Evolutionary conservation across 2,888 invertebrate species (phyloP).

Genomic region (Tetragnatha montana): DNA sequence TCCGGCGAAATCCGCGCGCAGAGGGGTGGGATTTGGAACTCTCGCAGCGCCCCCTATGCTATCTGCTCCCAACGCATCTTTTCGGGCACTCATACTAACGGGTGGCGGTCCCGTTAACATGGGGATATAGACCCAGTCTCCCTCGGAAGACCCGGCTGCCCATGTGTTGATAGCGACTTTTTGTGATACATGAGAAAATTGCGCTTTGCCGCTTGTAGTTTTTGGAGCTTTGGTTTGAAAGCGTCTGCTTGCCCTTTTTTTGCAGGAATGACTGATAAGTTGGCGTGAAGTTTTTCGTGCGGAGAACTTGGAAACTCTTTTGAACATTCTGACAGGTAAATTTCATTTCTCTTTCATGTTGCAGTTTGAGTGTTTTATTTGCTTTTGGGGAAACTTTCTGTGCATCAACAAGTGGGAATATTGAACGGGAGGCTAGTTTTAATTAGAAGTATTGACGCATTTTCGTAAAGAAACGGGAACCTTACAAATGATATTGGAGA

Average conservation of each 20-base stretch:
- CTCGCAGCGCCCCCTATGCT: conserved; percentile 44
- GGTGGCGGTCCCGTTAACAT: conserved; percentile 29
- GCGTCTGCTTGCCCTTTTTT: neutral
- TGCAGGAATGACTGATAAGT: neutral
- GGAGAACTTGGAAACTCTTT: neutral
- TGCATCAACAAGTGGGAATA: too few relatives aligned
- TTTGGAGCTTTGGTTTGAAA: neutral
- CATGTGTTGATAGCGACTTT: conserved; percentile 21
- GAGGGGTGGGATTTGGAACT: neutral
- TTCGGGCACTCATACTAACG: conserved; percentile 19
- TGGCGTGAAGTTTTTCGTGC: neutral
- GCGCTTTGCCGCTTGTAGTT: neutral
- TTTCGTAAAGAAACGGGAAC: too few relatives aligned
- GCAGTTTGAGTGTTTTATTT: too few relatives aligned
- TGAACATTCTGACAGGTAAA: neutral
- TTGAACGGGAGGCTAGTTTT: too few relatives aligned
- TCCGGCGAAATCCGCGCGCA: conserved; percentile 7
- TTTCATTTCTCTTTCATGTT: neutral
- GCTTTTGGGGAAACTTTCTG: too few relatives aligned
- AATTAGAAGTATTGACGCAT: too few relatives aligned
- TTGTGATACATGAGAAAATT: conserved; percentile 1
- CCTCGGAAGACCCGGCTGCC: conserved; percentile 2
- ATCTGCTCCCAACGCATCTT: conserved; percentile 23
- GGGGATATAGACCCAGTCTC: conserved; percentile 10
- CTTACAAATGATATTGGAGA: too few relatives aligned